Evolutionary conservation across 2,113 vertebrate species (phyloP).

Genomic region (Anguilla japonica): DNA sequence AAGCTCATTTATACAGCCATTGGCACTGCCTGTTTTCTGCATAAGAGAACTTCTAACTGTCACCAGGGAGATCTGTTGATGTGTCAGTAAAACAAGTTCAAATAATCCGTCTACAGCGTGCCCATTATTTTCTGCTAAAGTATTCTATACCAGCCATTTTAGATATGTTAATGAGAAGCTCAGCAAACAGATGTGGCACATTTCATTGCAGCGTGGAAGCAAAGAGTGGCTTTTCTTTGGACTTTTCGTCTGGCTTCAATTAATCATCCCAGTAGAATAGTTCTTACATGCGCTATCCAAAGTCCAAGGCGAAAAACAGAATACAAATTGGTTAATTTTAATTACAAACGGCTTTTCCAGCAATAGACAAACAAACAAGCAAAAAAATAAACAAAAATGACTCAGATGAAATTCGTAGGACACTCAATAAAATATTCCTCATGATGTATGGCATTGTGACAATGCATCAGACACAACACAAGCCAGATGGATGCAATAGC

Average conservation of each 20-base stretch:
- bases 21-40: neutral
- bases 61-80: neutral
- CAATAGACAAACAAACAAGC: neutral
- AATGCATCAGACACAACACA: neutral
- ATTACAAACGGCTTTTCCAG: constrained; percentile 33
- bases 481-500: neutral
- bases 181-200: constrained; percentile 56
- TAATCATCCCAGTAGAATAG: constrained; percentile 54
- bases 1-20: neutral
- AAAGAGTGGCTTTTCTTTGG: constrained; percentile 54
- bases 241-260: constrained; percentile 53
- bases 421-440: constrained; percentile 33
- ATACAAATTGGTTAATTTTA: constrained; percentile 50
- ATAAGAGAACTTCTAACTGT: neutral
- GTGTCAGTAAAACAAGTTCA: neutral
- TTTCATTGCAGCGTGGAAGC: constrained; percentile 48
- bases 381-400: constrained; percentile 5
- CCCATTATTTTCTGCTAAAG: neutral
- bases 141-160: neutral
- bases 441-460: constrained; percentile 9
- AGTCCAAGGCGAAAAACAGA: constrained; percentile 36
- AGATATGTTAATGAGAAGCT: constrained; percentile 63
- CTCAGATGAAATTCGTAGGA: constrained; percentile 19
- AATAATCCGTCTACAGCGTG: neutral
- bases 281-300: constrained; percentile 38